Evolutionary conservation across 2,113 vertebrate genomes (phyloP), one percentile per base, ranked within the genome.

Genomic region (Enhydra lutris): DNA sequence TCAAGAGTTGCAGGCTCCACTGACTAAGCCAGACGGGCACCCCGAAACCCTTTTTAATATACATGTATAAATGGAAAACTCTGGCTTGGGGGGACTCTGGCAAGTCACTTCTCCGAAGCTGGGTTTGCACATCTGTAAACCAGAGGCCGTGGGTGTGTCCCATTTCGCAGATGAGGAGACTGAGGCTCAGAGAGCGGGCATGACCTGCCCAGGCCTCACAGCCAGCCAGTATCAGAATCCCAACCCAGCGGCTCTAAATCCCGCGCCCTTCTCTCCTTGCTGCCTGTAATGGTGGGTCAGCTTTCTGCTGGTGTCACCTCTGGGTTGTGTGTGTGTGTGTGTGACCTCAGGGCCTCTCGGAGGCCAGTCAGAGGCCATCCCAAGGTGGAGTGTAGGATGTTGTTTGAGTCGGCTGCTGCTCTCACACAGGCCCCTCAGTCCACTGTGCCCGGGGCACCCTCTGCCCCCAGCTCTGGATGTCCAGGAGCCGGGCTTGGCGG

Each of bases 401-500:
- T 76, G 57, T 85, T 7, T 0, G 47, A 24, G 47, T 3, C 0
- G 3, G 14, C 89, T 4, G 18, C 4, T 1, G 90, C 20, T 18
- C n/a, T 52, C 82, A 86, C 91, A 82, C 21, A n/a, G 87, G 57
- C 59, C 78, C 31, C 55, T 71, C 36, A 55, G 96, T 84, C 81
- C n/a, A 18, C 6, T 71, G 81, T 84, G 91, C n/a, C 95, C 84
- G 0, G 52, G 86, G 84, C 2, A n/a, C 91, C 55, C 59, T 89
- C 1, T 26, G 95, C 59, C 87, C 92, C 3, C 59, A 6, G 18
- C 85, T 88, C 95, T 23, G 85, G 96, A 98, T 97, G 97, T 93
- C 93, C 45, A 85, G 97, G 94, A 98, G 98, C 97, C 97, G 96
- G 98, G 69, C 96, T 24, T 0, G 0, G 39, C 83, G 67, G 98